Base-by-base conservation (phyloP, 2,888 invertebrate species). In the Mantis religiosa region DNA sequence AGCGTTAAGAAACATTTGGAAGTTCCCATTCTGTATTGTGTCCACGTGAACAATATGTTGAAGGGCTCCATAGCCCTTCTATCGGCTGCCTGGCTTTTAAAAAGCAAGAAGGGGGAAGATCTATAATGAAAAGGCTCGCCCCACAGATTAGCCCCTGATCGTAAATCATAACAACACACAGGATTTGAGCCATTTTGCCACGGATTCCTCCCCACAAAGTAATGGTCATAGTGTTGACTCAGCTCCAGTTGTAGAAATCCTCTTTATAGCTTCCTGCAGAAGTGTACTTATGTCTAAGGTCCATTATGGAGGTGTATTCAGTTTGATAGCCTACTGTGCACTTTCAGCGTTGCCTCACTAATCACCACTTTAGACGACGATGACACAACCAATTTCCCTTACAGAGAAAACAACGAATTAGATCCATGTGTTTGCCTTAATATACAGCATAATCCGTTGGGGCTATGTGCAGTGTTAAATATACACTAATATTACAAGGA, bases 141-240 rank as follows among this genome's bases (percentile, higher is more conserved):
- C 87, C 82, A 87, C 34, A 87, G 87, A 87, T 87, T 87, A 87
- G 54, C 34, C 54, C 41, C 82, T 28, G 28, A 34, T 85, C 54
- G 47, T 47, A 28, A 87, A 87, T 34, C 87, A 87, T 87, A 87
- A 87, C 54, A 71, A 71, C 54, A 71, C 54, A 71, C 54, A 71
- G 54, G 54, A 71, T 71, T 71, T 71, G 20, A 71, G 54, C 54
- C 54, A 71, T 71, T 71, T 71, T 71, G 54, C 54, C 54, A 71
- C 54, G 54, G 54, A 71, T 71, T 71, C 54, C 54, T 71, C 54
- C 54, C 54, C 54, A 71, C 54, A 20, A 71, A 71, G 54, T 71
- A 71, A 71, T 71, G 54, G 54, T 20, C 54, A 71, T 15, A 71
- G 54, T 71, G 54, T 71, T 71, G 54, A 71, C 54, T 71, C 54